These are phyloP conservation scores for Dromius quadrimaculatus DNA, from an alignment of 2,888 invertebrate genomes.

Conservation along the genomic window DNA sequence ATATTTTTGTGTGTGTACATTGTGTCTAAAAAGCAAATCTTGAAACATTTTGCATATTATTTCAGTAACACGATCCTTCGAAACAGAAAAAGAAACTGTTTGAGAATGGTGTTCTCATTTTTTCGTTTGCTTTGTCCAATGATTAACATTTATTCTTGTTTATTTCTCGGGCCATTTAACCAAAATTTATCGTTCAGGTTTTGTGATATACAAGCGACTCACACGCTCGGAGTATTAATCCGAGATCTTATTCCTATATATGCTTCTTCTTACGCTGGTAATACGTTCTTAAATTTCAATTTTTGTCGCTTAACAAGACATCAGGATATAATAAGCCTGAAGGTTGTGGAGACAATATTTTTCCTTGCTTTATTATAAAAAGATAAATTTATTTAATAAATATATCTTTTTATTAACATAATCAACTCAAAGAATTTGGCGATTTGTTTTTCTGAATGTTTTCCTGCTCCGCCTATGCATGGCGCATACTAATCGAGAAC, in stretches of 20 bases:
- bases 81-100: conserved; percentile 3
- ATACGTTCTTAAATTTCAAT: conserved; percentile 30
- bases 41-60: conserved; percentile 39
- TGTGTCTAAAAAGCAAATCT: conserved; percentile 26
- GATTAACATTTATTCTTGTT: conserved; percentile 43
- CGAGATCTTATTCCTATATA: conserved; percentile 32
- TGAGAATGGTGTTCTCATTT: conserved; percentile 4
- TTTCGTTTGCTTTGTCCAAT: conserved; percentile 26
- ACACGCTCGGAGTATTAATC: conserved; percentile 37
- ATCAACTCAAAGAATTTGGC: conserved; percentile 13
- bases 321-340: too few species aligned
- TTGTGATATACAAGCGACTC: conserved; percentile 20
- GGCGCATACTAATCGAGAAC: conserved; percentile 17
- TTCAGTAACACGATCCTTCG: conserved; percentile 26
- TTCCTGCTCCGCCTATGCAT: conserved; percentile 11
- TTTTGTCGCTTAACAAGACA: background rate
- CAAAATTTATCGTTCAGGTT: conserved; percentile 41
- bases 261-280: conserved; percentile 20
- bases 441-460: conserved; percentile 28
- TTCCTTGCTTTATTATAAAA: too few species aligned
- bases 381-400: too few species aligned
- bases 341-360: too few species aligned
- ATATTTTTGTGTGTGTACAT: conserved; percentile 5
- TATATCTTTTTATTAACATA: too few species aligned
- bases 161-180: conserved; percentile 35